phyloP scores from a whole-genome alignment of 64 coral and sea anemone species.

The Montipora capricornis region DNA sequence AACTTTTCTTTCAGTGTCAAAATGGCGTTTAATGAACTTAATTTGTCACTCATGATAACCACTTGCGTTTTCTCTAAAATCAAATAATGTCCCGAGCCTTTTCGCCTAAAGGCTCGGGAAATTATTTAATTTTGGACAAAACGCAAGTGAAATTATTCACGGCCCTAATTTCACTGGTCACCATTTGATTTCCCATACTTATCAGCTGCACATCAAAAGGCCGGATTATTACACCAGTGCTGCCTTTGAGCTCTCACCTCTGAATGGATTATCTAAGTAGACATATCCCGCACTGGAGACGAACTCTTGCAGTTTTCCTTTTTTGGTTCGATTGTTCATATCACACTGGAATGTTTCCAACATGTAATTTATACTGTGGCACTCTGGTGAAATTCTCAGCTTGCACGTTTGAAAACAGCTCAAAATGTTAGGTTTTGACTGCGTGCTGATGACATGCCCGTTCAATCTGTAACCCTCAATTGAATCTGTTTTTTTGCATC shows the following conservation, averaged over 20 bases:
- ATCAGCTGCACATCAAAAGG: too few species aligned
- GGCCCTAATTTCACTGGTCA: too few species aligned
- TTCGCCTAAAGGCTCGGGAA: too few species aligned
- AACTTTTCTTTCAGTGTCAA: too few species aligned
- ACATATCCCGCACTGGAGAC: neutral
- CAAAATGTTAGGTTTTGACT: neutral
- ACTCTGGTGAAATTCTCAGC: neutral
- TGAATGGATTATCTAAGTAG: constrained; percentile 66
- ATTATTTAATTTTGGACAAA: too few species aligned
- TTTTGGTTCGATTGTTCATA: constrained; percentile 60
- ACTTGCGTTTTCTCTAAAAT: too few species aligned
- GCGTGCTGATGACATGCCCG: neutral
- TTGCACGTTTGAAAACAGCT: constrained; percentile 58
- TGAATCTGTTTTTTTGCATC: constrained; percentile 7
- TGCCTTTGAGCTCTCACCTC: constrained; percentile 20
- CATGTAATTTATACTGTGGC: constrained; percentile 67
- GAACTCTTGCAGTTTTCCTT: constrained; percentile 12
- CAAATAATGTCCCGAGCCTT: too few species aligned
- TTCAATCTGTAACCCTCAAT: neutral
- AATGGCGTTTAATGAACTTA: too few species aligned
- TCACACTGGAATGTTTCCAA: constrained; percentile 39
- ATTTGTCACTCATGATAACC: too few species aligned
- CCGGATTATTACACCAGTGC: too few species aligned
- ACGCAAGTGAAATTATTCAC: too few species aligned
- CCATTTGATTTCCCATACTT: too few species aligned